A percentile compares a stretch with the other conserved stretches of the same genome.
These are phyloP conservation scores for Panthera leo DNA, from an alignment of 2,113 vertebrate genomes.

Conservation along the genomic window DNA sequence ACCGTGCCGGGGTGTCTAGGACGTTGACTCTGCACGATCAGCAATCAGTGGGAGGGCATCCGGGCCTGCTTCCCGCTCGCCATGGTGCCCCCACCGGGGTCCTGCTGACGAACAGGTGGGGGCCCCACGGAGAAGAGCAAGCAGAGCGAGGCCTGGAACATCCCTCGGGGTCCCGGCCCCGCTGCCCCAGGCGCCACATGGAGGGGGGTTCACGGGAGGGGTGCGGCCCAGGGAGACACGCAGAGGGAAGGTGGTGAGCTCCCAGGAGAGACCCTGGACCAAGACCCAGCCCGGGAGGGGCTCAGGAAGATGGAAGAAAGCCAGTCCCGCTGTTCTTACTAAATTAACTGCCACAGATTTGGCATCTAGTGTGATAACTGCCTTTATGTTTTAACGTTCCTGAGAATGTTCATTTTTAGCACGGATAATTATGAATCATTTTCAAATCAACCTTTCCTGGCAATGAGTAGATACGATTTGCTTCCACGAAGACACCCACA, in stretches of 20 bases:
- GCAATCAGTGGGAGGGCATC: background rate
- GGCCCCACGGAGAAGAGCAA: background rate
- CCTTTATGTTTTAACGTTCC: background rate
- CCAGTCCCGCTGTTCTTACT: background rate
- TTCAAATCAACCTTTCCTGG: slow-evolving; percentile 51
- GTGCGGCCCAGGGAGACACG: background rate
- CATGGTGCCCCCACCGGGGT: background rate
- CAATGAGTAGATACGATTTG: background rate
- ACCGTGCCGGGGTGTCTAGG: background rate
- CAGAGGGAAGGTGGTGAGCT: rapidly evolving
- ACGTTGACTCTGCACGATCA: background rate
- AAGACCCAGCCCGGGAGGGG: background rate
- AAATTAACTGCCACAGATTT: background rate
- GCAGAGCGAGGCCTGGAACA: background rate
- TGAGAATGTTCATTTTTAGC: slow-evolving; percentile 25
- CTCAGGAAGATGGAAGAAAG: background rate
- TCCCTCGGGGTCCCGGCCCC: background rate
- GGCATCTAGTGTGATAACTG: background rate
- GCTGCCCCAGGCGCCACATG: background rate
- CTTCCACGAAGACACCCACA: slow-evolving; percentile 56
- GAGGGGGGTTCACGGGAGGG: background rate
- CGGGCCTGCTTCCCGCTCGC: background rate
- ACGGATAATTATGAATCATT: slow-evolving; percentile 49
- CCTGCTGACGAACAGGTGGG: background rate
- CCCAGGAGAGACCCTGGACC: rapidly evolving